Conservation (phyloP, 2,888 invertebrate species). For the Microplitis deprimator region DNA sequence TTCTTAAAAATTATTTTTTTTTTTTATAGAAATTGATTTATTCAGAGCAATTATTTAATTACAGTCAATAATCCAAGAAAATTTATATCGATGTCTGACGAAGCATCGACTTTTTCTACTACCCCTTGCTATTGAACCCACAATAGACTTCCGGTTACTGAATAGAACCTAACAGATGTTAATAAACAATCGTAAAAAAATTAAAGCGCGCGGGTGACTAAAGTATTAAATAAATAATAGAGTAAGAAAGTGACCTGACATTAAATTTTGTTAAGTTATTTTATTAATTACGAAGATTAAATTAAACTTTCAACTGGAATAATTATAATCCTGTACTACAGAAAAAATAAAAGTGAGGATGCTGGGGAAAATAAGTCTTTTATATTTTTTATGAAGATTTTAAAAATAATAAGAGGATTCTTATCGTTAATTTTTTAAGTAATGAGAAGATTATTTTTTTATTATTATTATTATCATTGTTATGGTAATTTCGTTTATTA, state of each 20-base stretch:
- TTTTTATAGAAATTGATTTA: background rate
- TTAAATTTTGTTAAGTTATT: background rate
- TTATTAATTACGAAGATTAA: background rate
- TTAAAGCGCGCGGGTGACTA: background rate
- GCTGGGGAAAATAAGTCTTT: too few species aligned
- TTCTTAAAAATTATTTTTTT: background rate
- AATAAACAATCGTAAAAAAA: background rate
- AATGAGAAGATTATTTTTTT: background rate
- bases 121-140: background rate
- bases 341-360: too few species aligned
- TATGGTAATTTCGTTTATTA: background rate
- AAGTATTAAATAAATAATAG: background rate
- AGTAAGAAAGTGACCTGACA: background rate
- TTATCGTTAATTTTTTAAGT: too few species aligned
- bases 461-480: background rate
- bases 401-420: too few species aligned
- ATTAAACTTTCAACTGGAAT: too few species aligned
- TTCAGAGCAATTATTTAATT: background rate
- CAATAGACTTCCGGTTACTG: background rate
- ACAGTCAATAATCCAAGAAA: background rate
- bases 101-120: background rate
- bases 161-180: background rate
- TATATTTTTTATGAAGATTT: too few species aligned
- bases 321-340: too few species aligned
- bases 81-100: background rate